Evolutionary conservation across 2,113 vertebrate species (phyloP).

Genomic region (Cheirogaleus medius): DNA sequence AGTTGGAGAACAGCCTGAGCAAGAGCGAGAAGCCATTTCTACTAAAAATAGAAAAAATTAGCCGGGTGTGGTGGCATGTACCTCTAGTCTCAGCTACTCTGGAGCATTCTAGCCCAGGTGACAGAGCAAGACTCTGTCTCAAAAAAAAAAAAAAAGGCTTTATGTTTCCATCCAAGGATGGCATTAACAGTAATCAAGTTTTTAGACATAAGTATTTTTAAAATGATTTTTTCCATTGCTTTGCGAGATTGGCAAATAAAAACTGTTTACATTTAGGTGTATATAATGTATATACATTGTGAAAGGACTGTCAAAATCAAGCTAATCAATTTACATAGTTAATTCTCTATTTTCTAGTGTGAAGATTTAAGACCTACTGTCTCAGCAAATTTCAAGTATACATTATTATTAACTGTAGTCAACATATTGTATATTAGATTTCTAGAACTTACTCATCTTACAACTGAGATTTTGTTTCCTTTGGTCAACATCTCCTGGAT

Average conservation of each 20-base stretch:
- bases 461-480: background rate
- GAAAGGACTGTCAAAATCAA: background rate
- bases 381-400: background rate
- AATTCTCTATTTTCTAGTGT: background rate
- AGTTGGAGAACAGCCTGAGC: too few species aligned
- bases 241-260: background rate
- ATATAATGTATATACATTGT: background rate
- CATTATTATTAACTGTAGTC: background rate
- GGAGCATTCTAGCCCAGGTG: too few species aligned
- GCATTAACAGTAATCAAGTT: background rate
- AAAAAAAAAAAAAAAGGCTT: too few species aligned
- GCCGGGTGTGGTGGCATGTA: too few species aligned
- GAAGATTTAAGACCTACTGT: background rate
- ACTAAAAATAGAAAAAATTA: too few species aligned
- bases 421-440: background rate
- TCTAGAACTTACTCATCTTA: background rate
- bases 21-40: too few species aligned
- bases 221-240: background rate
- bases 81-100: too few species aligned
- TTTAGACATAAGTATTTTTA: background rate
- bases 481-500: background rate
- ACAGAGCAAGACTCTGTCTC: too few species aligned
- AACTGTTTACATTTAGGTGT: background rate
- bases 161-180: background rate
- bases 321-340: background rate